Percentiles rank a stretch among this genome's conserved stretches.
phyloP scores from a whole-genome alignment of 2,888 invertebrate species.

The Carabus problematicus region DNA sequence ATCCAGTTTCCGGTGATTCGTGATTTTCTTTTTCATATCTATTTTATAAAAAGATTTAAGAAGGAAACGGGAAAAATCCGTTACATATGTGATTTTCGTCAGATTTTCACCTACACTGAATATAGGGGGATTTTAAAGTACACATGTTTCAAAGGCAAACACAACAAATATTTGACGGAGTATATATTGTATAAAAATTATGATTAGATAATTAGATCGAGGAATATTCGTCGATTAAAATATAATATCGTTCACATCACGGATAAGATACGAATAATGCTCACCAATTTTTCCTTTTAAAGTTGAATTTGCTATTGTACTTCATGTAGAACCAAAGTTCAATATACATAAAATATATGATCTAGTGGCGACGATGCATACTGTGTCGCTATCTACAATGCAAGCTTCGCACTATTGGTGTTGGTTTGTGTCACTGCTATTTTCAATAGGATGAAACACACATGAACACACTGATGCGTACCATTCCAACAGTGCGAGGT shows the following conservation, averaged over 20 bases:
- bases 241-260: no score
- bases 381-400: slow-evolving; percentile 4
- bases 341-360: no score
- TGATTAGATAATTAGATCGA: no score
- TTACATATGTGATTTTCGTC: slow-evolving; percentile 21
- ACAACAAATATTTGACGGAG: no score
- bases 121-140: slow-evolving; percentile 14
- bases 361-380: slow-evolving; percentile 20
- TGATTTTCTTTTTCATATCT: slow-evolving; percentile 26
- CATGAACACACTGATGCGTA: slow-evolving; percentile 10
- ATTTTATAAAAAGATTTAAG: slow-evolving; percentile 30
- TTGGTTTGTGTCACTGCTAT: slow-evolving; percentile 1
- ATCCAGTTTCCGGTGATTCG: no score
- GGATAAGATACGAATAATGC: no score
- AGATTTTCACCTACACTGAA: slow-evolving; percentile 25
- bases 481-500: slow-evolving; percentile 12
- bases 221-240: no score
- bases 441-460: no score
- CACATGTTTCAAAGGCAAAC: neutral
- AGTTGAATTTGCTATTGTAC: no score
- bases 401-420: neutral
- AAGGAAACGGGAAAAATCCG: slow-evolving; percentile 24
- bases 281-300: no score
- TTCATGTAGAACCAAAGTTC: no score
- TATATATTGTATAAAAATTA: no score